A percentile compares a stretch with the other conserved stretches of the same genome.
Evolutionary conservation across 2,888 invertebrate species (phyloP).

Genomic region (Frankliniella fusca): DNA sequence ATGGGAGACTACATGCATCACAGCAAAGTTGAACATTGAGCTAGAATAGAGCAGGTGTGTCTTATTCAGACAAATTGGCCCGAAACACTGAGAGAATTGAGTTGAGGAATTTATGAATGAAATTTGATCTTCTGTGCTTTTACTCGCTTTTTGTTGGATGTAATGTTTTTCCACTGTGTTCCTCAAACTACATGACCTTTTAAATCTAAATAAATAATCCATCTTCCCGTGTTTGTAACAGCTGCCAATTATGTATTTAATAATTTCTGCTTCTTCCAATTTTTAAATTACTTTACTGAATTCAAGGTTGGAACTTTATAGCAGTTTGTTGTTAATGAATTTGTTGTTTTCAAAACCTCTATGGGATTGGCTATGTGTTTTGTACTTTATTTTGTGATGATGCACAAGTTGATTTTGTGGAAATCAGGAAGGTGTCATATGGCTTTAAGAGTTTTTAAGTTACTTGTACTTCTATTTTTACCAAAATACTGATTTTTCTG

Average conservation of each 20-base stretch:
- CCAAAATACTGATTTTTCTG: not conserved
- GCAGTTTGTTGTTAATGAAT: not conserved
- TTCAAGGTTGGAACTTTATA: not conserved
- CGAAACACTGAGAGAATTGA: too few species aligned
- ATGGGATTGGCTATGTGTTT: conserved; percentile 1
- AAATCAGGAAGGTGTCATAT: not conserved
- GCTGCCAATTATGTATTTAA: not conserved
- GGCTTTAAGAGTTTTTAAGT: not conserved
- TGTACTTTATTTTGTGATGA: not conserved
- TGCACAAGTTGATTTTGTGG: conserved; percentile 3
- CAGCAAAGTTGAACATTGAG: not conserved
- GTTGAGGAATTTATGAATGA: not conserved
- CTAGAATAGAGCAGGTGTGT: too few species aligned
- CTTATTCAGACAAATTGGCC: too few species aligned
- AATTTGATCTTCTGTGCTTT: not conserved
- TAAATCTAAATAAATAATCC: not conserved
- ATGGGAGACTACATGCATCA: not conserved
- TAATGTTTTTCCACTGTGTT: conserved; percentile 16
- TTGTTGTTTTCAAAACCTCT: not conserved
- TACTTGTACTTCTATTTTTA: conserved; percentile 12
- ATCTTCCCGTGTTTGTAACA: not conserved
- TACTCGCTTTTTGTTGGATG: not conserved
- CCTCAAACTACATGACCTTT: not conserved
- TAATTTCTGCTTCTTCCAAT: not conserved
- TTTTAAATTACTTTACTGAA: not conserved